phyloP scores from a whole-genome alignment of 2,888 invertebrate genomes.

The Xestobium rufovillosum region DNA sequence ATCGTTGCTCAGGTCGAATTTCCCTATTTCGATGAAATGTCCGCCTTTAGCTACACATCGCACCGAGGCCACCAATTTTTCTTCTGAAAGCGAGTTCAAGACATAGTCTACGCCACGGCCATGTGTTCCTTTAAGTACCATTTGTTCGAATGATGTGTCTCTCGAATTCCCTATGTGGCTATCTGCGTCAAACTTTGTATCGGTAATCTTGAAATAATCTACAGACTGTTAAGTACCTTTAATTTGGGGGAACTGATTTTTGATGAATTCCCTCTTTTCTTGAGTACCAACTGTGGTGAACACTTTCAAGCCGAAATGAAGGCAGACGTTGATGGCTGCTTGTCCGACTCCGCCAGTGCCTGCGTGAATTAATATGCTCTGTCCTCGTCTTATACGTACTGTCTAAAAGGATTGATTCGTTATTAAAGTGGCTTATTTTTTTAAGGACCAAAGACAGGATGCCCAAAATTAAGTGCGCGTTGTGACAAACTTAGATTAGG shows the following conservation, averaged over 20 bases:
- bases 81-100: slow-evolving; percentile 83
- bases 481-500: too few species aligned
- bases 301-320: slow-evolving; percentile 56
- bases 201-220: slow-evolving; percentile 50
- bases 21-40: slow-evolving; percentile 76
- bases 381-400: slow-evolving; percentile 30
- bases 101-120: slow-evolving; percentile 89
- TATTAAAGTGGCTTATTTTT: too few species aligned
- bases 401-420: slow-evolving; percentile 20
- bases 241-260: slow-evolving; percentile 45
- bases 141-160: slow-evolving; percentile 79
- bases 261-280: slow-evolving; percentile 57
- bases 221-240: too few species aligned
- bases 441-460: too few species aligned
- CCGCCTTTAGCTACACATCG: slow-evolving; percentile 54
- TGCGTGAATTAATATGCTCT: slow-evolving; percentile 49
- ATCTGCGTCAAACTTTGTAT: slow-evolving; percentile 38
- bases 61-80: slow-evolving; percentile 69
- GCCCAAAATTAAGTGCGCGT: too few species aligned
- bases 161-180: slow-evolving; percentile 80
- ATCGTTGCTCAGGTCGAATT: slow-evolving; percentile 66
- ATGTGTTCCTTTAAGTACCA: slow-evolving; percentile 68
- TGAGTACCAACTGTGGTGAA: slow-evolving; percentile 64
- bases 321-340: slow-evolving; percentile 67
- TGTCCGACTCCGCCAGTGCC: slow-evolving; percentile 69